Evolutionary conservation across 2,797 vertebrate species (phyloP).

Genomic region (Adelosebastes latens): DNA sequence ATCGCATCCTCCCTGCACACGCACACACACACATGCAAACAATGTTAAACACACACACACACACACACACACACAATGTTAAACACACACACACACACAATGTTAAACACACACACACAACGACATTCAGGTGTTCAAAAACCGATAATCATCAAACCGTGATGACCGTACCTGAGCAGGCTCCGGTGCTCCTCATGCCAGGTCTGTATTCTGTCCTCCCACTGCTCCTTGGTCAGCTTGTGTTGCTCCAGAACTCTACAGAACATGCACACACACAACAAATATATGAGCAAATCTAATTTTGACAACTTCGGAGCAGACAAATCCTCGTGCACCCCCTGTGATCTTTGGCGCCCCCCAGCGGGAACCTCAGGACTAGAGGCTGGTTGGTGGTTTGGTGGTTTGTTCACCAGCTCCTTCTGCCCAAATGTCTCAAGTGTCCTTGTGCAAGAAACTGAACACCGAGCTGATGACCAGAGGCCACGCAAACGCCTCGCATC

Average conservation of each 20-base stretch:
- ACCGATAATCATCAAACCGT: too few relatives aligned
- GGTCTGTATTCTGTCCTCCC: constrained; percentile 98
- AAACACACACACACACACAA: neutral
- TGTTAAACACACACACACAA: neutral
- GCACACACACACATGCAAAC: constrained; percentile 3
- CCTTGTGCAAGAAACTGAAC: neutral
- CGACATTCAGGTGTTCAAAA: neutral
- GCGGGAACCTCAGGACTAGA: too few relatives aligned
- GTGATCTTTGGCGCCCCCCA: too few relatives aligned
- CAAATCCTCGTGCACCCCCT: too few relatives aligned
- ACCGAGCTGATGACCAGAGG: neutral
- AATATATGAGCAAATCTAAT: neutral
- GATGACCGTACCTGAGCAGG: constrained; percentile 88
- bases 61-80: constrained; percentile 10
- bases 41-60: constrained; percentile 50
- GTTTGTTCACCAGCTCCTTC: neutral
- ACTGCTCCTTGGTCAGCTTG: constrained; percentile 98
- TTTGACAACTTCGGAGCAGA: too few relatives aligned
- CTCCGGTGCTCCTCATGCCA: constrained; percentile 97
- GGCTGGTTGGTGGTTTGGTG: too few relatives aligned
- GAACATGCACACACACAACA: neutral
- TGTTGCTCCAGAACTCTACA: constrained; percentile 95
- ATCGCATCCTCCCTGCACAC: constrained; percentile 93
- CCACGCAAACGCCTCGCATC: neutral
- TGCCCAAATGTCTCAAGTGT: neutral